These are phyloP conservation scores for Agriotes lineatus DNA, from an alignment of 2,888 invertebrate genomes.

Conservation along the genomic window DNA sequence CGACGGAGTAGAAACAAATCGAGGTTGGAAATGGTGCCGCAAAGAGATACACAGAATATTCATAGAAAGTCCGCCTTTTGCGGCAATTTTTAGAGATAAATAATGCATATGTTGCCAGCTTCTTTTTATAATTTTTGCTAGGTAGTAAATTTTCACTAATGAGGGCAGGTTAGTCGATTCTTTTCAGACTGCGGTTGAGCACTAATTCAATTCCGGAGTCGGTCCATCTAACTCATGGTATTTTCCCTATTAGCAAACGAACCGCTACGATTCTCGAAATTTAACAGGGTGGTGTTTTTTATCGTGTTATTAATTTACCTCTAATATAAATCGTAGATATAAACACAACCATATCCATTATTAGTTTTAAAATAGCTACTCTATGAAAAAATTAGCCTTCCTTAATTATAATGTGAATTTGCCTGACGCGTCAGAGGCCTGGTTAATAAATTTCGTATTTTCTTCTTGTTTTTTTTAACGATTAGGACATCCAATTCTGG, in stretches of 20 bases:
- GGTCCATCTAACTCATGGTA: conserved; percentile 22
- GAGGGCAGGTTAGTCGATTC: conserved; percentile 2
- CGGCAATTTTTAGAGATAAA: conserved; percentile 24
- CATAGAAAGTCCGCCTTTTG: conserved; percentile 19
- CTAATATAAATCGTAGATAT: too few species aligned
- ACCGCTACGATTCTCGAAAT: conserved; percentile 1
- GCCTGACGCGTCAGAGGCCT: too few species aligned
- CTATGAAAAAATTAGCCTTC: too few species aligned
- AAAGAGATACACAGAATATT: conserved; percentile 34
- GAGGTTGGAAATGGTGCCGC: conserved; percentile 35
- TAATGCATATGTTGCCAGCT: conserved; percentile 16
- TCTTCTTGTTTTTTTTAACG: too few species aligned
- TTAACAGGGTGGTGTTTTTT: too few species aligned
- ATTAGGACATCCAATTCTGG: too few species aligned
- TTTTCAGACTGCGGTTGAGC: conserved; percentile 1
- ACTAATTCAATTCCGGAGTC: conserved; percentile 14
- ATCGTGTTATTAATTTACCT: too few species aligned
- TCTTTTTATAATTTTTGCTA: too few species aligned
- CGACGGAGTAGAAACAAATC: conserved; percentile 53
- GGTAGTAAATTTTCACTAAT: conserved; percentile 12
- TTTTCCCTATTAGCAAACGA: conserved; percentile 21
- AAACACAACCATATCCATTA: too few species aligned
- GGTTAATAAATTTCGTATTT: too few species aligned
- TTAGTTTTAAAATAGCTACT: too few species aligned
- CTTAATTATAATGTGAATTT: too few species aligned